A percentile compares a stretch with the other conserved stretches of the same genome.
phyloP scores from a whole-genome alignment of 2,797 vertebrate species.

The Oreortyx pictus region DNA sequence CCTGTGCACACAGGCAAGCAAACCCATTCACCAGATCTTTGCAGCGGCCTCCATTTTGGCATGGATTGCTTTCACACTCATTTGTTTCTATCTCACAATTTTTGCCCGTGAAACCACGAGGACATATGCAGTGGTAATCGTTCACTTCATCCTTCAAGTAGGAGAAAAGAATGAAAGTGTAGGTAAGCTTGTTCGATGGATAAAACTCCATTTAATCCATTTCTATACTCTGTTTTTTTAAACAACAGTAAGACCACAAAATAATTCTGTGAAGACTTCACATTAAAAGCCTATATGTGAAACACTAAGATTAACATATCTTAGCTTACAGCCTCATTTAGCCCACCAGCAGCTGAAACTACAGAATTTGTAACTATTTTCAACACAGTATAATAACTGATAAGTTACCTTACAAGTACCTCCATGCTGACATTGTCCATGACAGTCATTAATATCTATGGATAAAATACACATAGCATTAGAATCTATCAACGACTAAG shows the following conservation, averaged over 20 bases:
- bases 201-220: not conserved
- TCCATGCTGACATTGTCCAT: conserved; percentile 91
- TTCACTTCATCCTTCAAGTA: conserved; percentile 81
- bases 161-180: not conserved
- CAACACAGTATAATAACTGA: not conserved
- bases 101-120: conserved; percentile 85
- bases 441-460: conserved; percentile 89
- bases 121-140: conserved; percentile 89
- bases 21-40: conserved; percentile 82
- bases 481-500: not conserved
- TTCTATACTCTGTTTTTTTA: not conserved
- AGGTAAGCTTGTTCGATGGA: not conserved
- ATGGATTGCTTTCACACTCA: conserved; percentile 86
- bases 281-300: not conserved
- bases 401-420: conserved; percentile 90
- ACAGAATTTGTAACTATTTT: not conserved
- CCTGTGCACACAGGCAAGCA: conserved; percentile 86
- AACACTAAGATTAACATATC: not conserved
- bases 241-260: not conserved
- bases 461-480: conserved; percentile 45
- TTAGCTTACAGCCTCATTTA: not conserved
- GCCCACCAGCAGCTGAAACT: not conserved
- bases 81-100: conserved; percentile 88
- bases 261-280: not conserved
- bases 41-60: conserved; percentile 86